A percentile compares a stretch with the other conserved stretches of the same genome.
Conservation (phyloP, 2,888 invertebrate species). For the Gortyna flavago region DNA sequence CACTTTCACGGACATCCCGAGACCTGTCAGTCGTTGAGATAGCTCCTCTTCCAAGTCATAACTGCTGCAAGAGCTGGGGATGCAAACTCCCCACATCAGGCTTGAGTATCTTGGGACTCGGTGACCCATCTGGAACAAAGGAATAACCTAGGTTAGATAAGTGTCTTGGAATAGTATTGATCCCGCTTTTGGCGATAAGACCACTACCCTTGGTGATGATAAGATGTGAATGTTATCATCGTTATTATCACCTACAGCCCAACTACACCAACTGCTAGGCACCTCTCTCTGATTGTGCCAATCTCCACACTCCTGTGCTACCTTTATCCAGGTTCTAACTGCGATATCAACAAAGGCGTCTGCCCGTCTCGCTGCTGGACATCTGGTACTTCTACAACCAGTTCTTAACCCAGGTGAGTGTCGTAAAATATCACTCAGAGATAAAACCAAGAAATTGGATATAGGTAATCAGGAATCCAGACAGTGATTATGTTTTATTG, state of each 20-base stretch:
- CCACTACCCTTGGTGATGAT: too few species aligned
- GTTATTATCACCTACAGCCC: too few species aligned
- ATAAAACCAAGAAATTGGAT: too few species aligned
- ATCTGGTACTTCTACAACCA: too few species aligned
- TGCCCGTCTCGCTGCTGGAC: too few species aligned
- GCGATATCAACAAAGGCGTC: background rate
- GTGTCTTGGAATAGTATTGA: background rate
- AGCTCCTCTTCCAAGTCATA: conserved; percentile 88
- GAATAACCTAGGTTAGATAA: background rate
- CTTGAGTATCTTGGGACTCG: conserved; percentile 90
- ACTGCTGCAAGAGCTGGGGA: conserved; percentile 89
- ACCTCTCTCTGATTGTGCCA: background rate
- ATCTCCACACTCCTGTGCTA: background rate
- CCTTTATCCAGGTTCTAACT: background rate
- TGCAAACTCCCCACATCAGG: conserved; percentile 90
- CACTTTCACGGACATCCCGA: conserved; percentile 81
- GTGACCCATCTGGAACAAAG: conserved; percentile 89
- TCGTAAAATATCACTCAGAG: too few species aligned
- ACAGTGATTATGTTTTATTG: background rate
- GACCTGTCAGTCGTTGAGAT: conserved; percentile 76
- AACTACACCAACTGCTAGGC: too few species aligned
- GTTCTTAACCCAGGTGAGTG: too few species aligned
- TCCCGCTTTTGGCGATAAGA: too few species aligned
- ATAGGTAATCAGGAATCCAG: background rate
- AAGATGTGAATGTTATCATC: too few species aligned